Evolutionary conservation across 2,113 vertebrate genomes (phyloP).

Genomic region (Urocynchramus pylzowi): DNA sequence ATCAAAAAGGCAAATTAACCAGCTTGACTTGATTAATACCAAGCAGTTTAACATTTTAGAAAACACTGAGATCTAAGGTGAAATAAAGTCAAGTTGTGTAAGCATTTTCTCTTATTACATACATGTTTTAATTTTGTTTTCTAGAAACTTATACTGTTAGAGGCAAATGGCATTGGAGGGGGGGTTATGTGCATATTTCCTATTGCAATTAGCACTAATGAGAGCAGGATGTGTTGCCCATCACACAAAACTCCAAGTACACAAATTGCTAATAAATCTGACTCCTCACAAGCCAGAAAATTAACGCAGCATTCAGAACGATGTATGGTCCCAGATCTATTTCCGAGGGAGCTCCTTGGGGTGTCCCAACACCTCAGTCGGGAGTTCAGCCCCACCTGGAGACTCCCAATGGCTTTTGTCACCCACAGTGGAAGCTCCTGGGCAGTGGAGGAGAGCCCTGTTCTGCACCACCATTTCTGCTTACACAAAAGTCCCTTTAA

Average conservation of each 20-base stretch:
- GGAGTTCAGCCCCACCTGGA: background rate
- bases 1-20: slow-evolving; percentile 16
- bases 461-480: background rate
- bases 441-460: background rate
- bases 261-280: slow-evolving; percentile 19
- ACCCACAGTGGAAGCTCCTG: background rate
- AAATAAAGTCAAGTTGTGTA: background rate
- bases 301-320: background rate
- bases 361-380: background rate
- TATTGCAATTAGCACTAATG: background rate
- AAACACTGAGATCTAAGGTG: background rate
- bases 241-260: background rate
- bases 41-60: background rate
- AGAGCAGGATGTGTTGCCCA: background rate
- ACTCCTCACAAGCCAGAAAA: background rate
- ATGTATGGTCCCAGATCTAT: background rate
- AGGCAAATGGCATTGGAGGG: background rate
- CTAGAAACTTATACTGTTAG: background rate
- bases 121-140: background rate
- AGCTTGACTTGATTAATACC: slow-evolving; percentile 17
- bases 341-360: background rate
- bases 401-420: background rate
- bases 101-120: background rate
- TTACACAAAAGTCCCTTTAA: background rate
- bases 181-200: background rate